Evolutionary conservation across 2,113 vertebrate genomes (phyloP), one percentile per base, ranked within the genome.

Genomic region (Sigmodon hispidus): DNA sequence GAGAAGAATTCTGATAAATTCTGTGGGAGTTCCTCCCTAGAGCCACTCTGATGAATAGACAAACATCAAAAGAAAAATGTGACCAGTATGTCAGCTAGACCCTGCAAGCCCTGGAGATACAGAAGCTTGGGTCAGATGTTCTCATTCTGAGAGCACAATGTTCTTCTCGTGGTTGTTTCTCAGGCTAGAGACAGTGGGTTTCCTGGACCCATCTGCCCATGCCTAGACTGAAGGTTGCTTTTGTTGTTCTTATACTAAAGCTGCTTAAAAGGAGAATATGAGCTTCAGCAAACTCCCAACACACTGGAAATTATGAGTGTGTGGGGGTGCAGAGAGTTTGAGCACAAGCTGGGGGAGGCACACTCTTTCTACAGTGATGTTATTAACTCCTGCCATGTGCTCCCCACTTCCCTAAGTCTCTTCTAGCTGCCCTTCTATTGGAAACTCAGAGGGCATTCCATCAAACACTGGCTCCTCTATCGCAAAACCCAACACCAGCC

Each of bases 361-460:
- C 0, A 7, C 5, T 29, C 55, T 21, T 13, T 24, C 75, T 29
- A 3, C n/a, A 29, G 8, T 8, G n/a, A 5, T 80, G 40, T 67
- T 34, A 69, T 59, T n/a, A 5, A 69, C 17, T 9, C 21, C 34
- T 9, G 0, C 21, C 69, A 59, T 75, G n/a, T 21, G 36, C 7
- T 3, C 8, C 31, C 31, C 5, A 0, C 7, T 24, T 69, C 55
- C 34, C 36, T 16, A 22, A 12, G 5, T 1, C 36, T 52, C 19
- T n/a, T 65, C 69, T 52, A 31, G 79, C 65, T 8, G 13, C 45
- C 15, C 36, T 36, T 52, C n/a, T 16, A 7, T 9, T 31, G 13
- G 43, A 61, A 36, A 8, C 26, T 4, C 5, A 19, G 34, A 57
- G 13, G 21, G 29, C 17, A 17, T 17, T n/a, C n/a, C 17, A 55